Conservation (phyloP, 2,113 vertebrate species). For the Laterallus jamaicensis region DNA sequence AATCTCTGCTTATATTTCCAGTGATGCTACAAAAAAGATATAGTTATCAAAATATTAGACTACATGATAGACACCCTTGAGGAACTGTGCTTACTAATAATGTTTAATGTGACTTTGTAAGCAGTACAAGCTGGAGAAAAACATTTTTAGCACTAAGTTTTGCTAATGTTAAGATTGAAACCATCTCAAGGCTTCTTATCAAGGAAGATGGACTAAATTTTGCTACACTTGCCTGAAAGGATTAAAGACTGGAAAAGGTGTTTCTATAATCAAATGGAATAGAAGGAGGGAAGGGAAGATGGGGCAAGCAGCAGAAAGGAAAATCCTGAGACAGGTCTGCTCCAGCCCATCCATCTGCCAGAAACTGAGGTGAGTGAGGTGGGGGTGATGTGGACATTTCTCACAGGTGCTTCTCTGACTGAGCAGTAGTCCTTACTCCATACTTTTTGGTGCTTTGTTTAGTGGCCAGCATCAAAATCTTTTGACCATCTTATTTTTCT, state of each 20-base stretch:
- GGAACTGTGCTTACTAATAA: background rate
- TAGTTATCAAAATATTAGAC: background rate
- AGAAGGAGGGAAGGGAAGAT: background rate
- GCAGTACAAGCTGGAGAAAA: background rate
- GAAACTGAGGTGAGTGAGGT: background rate
- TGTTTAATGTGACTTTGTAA: background rate
- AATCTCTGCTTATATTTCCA: background rate
- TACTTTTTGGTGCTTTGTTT: background rate
- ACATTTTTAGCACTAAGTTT: background rate
- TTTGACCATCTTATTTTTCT: background rate
- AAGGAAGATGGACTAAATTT: background rate
- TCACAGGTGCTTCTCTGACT: background rate
- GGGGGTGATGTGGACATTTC: background rate
- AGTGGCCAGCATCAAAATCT: background rate
- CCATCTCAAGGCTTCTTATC: background rate
- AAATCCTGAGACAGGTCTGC: background rate
- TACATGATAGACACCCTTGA: background rate
- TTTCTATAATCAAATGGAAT: background rate
- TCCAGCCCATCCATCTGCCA: background rate
- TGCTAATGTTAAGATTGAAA: background rate
- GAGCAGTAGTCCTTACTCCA: background rate
- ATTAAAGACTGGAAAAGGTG: background rate
- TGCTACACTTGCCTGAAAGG: background rate
- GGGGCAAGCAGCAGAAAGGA: background rate
- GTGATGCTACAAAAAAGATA: background rate